Conservation (phyloP, 2,888 invertebrate genomes). For the Eristalinus sepulchralis region DNA sequence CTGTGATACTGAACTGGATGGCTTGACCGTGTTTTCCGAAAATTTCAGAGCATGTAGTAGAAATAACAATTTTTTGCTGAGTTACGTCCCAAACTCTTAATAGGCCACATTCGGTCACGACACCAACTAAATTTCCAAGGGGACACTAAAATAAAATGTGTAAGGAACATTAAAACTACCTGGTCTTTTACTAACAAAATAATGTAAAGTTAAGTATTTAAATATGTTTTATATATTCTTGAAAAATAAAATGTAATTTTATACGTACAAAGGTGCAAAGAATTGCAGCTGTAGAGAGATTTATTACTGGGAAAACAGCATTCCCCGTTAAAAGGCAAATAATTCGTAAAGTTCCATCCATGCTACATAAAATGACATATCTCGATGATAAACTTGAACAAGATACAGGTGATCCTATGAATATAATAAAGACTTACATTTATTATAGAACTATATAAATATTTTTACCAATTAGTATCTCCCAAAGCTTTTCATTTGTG, state of each 20-base stretch:
- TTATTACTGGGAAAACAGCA: conserved; percentile 78
- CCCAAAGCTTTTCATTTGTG: conserved; percentile 86
- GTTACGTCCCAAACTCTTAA: conserved; percentile 79
- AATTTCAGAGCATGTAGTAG: conserved; percentile 78
- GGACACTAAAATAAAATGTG: conserved; percentile 76
- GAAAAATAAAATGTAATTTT: background rate
- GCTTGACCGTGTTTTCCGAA: conserved; percentile 81
- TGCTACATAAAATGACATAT: conserved; percentile 79
- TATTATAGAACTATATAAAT: background rate
- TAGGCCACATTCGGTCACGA: conserved; percentile 79
- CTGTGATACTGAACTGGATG: conserved; percentile 83
- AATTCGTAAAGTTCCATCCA: conserved; percentile 79
- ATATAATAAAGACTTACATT: background rate
- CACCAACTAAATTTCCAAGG: conserved; percentile 78
- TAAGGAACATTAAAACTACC: too few species aligned
- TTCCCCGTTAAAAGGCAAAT: conserved; percentile 77
- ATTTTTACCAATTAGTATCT: conserved; percentile 84
- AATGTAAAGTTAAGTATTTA: too few species aligned
- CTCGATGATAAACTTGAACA: conserved; percentile 79
- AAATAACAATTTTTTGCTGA: conserved; percentile 74
- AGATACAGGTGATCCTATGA: conserved; percentile 78
- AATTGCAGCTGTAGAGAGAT: conserved; percentile 76
- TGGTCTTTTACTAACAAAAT: too few species aligned
- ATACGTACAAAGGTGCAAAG: conserved; percentile 79
- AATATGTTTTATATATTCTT: too few species aligned